phyloP scores from a whole-genome alignment of 2,797 vertebrate species.

The Graptemys geographica region DNA sequence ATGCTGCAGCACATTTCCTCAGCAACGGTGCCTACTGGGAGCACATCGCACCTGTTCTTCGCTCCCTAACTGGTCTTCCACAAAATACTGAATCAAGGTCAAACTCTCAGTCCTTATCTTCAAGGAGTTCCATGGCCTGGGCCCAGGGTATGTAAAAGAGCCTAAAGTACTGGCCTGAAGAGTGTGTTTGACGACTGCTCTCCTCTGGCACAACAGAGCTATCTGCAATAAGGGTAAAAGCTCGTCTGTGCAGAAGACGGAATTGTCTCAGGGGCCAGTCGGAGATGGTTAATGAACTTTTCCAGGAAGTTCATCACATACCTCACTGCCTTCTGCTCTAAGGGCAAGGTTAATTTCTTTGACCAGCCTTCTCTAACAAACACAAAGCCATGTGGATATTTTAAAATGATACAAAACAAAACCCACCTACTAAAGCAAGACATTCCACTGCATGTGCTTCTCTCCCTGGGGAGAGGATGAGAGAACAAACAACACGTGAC shows the following conservation, averaged over 20 bases:
- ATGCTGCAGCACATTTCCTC: background rate
- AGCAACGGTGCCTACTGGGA: too few species aligned
- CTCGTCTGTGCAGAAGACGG: background rate
- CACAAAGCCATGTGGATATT: too few species aligned
- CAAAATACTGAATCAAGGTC: background rate
- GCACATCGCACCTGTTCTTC: background rate
- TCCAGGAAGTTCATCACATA: too few species aligned
- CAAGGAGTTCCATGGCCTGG: too few species aligned
- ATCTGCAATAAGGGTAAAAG: background rate
- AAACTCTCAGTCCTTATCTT: background rate
- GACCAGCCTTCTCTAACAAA: background rate
- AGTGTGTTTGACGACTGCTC: background rate
- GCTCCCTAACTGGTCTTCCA: background rate
- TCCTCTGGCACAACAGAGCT: too few species aligned
- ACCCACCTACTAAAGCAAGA: background rate
- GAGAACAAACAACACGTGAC: fast-evolving
- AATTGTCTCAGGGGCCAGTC: background rate
- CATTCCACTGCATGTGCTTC: background rate
- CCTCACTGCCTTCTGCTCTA: background rate
- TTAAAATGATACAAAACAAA: background rate
- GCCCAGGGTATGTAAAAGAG: background rate
- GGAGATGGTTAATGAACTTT: background rate
- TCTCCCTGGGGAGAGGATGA: background rate
- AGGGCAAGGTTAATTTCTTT: background rate
- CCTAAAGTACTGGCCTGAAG: background rate